A percentile compares a stretch with the other conserved stretches of the same genome.
phyloP scores from a whole-genome alignment of 2,113 vertebrate species.

The Alaudala cheleensis region DNA sequence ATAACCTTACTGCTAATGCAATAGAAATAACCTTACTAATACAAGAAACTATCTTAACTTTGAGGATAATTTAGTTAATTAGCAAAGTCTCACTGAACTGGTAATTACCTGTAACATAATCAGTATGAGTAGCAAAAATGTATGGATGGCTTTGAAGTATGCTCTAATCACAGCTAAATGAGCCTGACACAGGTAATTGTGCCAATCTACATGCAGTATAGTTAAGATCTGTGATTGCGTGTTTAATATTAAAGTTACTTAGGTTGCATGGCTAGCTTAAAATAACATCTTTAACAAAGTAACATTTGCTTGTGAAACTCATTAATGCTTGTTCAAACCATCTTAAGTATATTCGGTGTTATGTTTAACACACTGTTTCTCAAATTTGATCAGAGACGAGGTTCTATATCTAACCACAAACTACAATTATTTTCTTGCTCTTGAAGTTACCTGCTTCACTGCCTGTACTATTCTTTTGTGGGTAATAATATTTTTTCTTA shows the following conservation, averaged over 20 bases:
- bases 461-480: background rate
- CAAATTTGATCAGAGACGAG: background rate
- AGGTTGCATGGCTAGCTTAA: constrained; percentile 5
- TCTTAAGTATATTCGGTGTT: background rate
- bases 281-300: background rate
- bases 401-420: background rate
- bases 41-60: background rate
- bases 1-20: constrained; percentile 4
- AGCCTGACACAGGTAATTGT: background rate
- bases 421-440: background rate
- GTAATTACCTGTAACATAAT: background rate
- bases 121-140: background rate
- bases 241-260: background rate
- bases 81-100: background rate
- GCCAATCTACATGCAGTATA: background rate
- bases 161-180: background rate
- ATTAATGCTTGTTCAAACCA: background rate
- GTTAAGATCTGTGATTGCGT: background rate
- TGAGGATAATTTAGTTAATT: background rate
- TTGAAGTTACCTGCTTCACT: background rate
- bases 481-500: background rate
- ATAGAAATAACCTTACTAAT: background rate
- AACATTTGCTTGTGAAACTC: background rate
- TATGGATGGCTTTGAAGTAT: background rate
- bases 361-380: background rate